These are phyloP conservation scores for Bombyx huttoni DNA, from an alignment of 2,888 invertebrate genomes.

Conservation along the genomic window DNA sequence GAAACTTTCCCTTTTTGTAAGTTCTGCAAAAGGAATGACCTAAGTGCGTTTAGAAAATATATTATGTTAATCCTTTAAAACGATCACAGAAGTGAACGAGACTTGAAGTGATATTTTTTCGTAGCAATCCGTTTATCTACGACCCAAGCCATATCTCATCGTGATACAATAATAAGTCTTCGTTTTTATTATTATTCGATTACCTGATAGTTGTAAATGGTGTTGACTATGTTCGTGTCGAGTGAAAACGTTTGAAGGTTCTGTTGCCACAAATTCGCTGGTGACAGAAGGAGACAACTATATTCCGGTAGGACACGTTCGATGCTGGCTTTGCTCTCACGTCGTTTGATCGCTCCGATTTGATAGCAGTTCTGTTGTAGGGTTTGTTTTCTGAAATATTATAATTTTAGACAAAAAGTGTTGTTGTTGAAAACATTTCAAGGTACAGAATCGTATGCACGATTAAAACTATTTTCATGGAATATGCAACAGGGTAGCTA, in stretches of 20 bases:
- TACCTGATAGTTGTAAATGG: conserved; percentile 89
- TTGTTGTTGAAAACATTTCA: too few species aligned
- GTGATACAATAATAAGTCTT: too few species aligned
- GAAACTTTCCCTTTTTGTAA: conserved; percentile 88
- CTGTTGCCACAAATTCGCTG: conserved; percentile 94
- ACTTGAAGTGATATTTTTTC: too few species aligned
- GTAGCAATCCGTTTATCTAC: too few species aligned
- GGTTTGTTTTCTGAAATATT: conserved; percentile 75
- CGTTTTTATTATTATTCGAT: conserved; percentile 4
- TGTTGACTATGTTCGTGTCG: conserved; percentile 85
- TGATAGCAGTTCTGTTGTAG: conserved; percentile 88
- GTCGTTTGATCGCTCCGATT: conserved; percentile 83
- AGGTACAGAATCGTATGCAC: too few species aligned
- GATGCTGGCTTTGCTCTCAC: conserved; percentile 64
- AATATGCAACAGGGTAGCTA: too few species aligned
- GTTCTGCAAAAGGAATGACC: conserved; percentile 61
- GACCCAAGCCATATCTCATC: too few species aligned
- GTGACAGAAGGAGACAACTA: conserved; percentile 91
- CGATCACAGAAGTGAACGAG: too few species aligned
- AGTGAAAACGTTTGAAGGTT: conserved; percentile 83
- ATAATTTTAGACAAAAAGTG: not conserved
- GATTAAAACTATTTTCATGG: too few species aligned
- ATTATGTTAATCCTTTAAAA: too few species aligned
- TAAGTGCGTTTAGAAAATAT: too few species aligned
- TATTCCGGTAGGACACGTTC: conserved; percentile 88